phyloP scores from a whole-genome alignment of 1,140 invertebrate genomes.

The Choristoneura fumiferana region DNA sequence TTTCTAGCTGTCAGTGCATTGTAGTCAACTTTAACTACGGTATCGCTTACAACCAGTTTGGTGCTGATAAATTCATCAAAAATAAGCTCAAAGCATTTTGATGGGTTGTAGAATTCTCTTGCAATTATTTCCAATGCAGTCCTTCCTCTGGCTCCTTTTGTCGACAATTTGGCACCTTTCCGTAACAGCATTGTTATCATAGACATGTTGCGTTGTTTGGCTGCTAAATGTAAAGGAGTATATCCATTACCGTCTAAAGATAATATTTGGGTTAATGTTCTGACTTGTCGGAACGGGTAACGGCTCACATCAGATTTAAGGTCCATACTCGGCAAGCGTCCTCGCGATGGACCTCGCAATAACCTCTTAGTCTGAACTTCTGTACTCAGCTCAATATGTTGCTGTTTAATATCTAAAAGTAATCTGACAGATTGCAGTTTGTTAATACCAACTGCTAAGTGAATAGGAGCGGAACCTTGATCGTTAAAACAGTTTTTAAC shows the following conservation, averaged over 20 bases:
- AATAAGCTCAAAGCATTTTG: no score
- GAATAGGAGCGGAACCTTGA: constrained; percentile 6
- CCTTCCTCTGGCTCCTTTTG: not conserved
- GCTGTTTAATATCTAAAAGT: not conserved
- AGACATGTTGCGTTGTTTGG: constrained; percentile 4
- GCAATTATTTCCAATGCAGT: not conserved
- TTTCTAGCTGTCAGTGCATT: no score
- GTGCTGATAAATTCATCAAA: no score
- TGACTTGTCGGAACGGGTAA: no score
- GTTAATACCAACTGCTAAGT: not conserved
- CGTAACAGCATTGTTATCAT: not conserved
- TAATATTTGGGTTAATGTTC: no score
- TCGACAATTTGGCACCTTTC: not conserved
- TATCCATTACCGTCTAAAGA: not conserved
- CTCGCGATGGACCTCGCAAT: not conserved
- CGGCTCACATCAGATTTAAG: not conserved
- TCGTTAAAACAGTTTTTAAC: not conserved
- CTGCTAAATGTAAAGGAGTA: constrained; percentile 3
- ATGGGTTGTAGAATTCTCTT: no score
- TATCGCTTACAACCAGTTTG: no score
- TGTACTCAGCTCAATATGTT: not conserved
- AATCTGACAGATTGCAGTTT: not conserved
- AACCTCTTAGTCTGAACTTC: not conserved
- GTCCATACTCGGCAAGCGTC: not conserved
- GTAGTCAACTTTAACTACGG: no score